phyloP scores from a whole-genome alignment of 2,888 invertebrate species.

The Apamea anceps region DNA sequence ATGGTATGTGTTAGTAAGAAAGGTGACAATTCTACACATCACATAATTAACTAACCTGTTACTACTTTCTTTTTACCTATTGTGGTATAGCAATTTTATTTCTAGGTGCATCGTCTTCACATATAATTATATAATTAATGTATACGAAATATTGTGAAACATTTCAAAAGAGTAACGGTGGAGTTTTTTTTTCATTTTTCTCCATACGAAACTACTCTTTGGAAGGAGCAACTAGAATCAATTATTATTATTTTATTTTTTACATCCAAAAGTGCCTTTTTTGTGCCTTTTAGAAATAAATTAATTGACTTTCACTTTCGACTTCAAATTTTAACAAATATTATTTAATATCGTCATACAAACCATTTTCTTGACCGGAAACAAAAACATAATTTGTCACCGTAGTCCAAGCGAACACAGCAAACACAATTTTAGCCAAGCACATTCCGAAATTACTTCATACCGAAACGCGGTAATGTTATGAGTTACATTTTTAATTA shows the following conservation, averaged over 20 bases:
- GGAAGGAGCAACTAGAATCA: not conserved
- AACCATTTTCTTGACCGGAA: slow-evolving; percentile 28
- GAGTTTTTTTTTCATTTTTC: not conserved
- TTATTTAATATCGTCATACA: not conserved
- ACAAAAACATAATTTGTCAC: slow-evolving; percentile 56
- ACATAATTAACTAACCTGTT: not conserved
- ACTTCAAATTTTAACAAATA: not conserved
- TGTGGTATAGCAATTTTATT: not conserved
- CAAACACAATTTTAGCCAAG: slow-evolving; percentile 65
- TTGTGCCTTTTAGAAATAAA: not conserved
- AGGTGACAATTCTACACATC: not conserved
- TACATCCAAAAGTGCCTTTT: too few relatives aligned
- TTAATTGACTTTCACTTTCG: not conserved
- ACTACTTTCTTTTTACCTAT: not conserved
- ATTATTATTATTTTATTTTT: too few relatives aligned
- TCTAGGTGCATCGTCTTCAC: too few relatives aligned
- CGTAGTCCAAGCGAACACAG: slow-evolving; percentile 28
- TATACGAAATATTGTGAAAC: not conserved
- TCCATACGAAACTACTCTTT: not conserved
- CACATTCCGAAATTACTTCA: slow-evolving; percentile 75
- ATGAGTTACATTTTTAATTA: slow-evolving; percentile 70
- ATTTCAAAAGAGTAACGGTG: not conserved
- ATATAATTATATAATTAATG: too few relatives aligned
- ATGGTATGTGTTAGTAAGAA: not conserved
- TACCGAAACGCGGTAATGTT: slow-evolving; percentile 63